Base-by-base conservation (phyloP, 1,140 invertebrate species). In the Ceratoteleas bidentatus region DNA sequence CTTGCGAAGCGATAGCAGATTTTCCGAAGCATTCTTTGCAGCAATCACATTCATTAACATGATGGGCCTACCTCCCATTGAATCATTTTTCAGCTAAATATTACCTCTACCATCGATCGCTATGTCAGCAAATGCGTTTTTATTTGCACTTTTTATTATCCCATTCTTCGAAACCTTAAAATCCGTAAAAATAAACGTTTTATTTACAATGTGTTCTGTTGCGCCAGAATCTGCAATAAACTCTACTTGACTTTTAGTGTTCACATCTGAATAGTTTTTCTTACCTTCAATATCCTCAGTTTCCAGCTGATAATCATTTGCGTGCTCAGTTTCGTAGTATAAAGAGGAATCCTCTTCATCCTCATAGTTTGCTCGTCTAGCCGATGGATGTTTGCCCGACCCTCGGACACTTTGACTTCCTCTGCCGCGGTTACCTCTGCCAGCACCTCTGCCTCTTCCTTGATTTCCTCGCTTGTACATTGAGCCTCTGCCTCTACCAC, bases 221-320 rank as follows among this genome's bases (percentile, higher is more conserved):
- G 81, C 76, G 50, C 72, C 70, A 9, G 79, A 85, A 69, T 79
- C 79, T 32, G 76, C 72, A 11, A 80, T 40, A 13, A 82, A 77
- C 47, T 43, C 36, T 33, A 68, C 68, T 60, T 34, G 70, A 5
- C 9, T 60, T 45, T 62, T 14, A 56, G 45, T 56, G 4, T 40
- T 70, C 33, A 73, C 10, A 38, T 64, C 43, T 45, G 43, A 45
- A 45, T 45, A 45, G 9, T 45, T n/a, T 14, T 53, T 53, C 57
- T 61, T 70, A 61, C 47, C 68, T 53, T 70, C 33, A 45, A 13
- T 14, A n/a, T 49, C 49, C 6, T 53, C 56, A n/a, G 62, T 16
- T 54, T 54, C 32, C 14, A 45, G 16, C n/a, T 78, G 38, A 38
- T 77, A 45, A 16, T 57, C 54, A 58, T 57, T 54, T 54, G 9